Conservation (phyloP, 2,113 vertebrate species). For the Coracopsis vasa region DNA sequence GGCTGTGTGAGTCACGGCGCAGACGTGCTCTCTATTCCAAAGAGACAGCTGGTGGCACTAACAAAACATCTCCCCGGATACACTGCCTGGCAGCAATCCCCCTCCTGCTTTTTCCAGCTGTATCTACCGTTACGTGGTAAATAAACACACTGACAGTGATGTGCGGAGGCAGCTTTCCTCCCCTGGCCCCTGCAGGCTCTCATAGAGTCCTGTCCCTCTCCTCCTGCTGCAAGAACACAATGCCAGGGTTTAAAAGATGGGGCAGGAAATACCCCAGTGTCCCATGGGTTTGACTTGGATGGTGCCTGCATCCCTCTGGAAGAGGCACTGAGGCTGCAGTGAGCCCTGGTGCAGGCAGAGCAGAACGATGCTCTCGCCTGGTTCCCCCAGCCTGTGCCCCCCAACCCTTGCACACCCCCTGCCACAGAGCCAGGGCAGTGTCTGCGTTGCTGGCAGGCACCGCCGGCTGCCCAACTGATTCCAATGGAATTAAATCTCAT, state of each 20-base stretch:
- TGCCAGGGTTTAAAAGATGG: neutral
- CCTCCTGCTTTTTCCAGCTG: slow-evolving; percentile 39
- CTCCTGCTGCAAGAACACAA: accelerated
- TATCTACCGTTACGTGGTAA: slow-evolving; percentile 69
- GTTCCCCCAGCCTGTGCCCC: neutral
- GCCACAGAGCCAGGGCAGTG: neutral
- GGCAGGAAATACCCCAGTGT: neutral
- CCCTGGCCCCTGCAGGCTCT: neutral
- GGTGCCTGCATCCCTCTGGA: accelerated
- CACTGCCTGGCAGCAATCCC: slow-evolving; percentile 9
- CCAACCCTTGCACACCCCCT: neutral
- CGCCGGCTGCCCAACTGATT: neutral
- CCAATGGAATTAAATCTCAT: neutral
- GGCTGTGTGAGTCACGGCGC: neutral
- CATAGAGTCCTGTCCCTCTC: neutral
- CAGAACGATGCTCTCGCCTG: neutral
- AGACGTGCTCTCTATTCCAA: slow-evolving; percentile 55
- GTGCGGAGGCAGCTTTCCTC: neutral
- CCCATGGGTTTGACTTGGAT: accelerated
- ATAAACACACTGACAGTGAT: slow-evolving; percentile 55
- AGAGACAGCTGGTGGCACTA: slow-evolving; percentile 76
- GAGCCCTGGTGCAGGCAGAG: neutral
- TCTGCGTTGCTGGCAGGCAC: neutral
- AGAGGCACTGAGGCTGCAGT: accelerated
- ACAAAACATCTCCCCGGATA: slow-evolving; percentile 70